A percentile compares a stretch with the other conserved stretches of the same genome.
Evolutionary conservation across 2,888 invertebrate genomes (phyloP).

Genomic region (Spialia ferax): DNA sequence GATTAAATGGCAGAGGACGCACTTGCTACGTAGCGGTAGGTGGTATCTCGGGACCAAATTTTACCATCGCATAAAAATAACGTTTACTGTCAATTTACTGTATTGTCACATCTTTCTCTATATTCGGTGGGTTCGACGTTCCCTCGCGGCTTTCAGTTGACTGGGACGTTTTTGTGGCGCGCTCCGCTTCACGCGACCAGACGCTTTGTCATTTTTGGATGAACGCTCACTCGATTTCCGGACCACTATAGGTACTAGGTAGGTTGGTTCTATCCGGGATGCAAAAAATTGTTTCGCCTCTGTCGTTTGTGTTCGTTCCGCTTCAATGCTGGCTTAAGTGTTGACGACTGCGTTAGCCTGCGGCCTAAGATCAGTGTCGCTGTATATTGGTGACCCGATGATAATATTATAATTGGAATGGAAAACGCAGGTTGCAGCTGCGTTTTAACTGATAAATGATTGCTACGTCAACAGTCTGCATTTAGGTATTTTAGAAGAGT

Average conservation of each 20-base stretch:
- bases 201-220: conserved; percentile 71
- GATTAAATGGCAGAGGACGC: no score
- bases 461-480: no score
- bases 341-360: neutral
- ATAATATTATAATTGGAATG: no score
- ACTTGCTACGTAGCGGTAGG: no score
- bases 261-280: neutral
- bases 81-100: no score
- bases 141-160: conserved; percentile 56
- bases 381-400: no score
- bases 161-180: conserved; percentile 68
- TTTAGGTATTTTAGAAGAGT: no score
- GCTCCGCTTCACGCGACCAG: conserved; percentile 59
- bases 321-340: conserved; percentile 44
- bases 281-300: conserved; percentile 47
- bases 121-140: neutral
- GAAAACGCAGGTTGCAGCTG: no score
- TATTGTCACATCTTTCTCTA: neutral
- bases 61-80: no score
- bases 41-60: no score
- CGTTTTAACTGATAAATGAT: no score
- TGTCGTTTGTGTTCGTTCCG: conserved; percentile 46
- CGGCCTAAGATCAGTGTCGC: neutral
- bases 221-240: conserved; percentile 64
- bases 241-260: conserved; percentile 43